phyloP scores from a whole-genome alignment of 92 coral and sea anemone genomes.

The Desmophyllum pertusum region DNA sequence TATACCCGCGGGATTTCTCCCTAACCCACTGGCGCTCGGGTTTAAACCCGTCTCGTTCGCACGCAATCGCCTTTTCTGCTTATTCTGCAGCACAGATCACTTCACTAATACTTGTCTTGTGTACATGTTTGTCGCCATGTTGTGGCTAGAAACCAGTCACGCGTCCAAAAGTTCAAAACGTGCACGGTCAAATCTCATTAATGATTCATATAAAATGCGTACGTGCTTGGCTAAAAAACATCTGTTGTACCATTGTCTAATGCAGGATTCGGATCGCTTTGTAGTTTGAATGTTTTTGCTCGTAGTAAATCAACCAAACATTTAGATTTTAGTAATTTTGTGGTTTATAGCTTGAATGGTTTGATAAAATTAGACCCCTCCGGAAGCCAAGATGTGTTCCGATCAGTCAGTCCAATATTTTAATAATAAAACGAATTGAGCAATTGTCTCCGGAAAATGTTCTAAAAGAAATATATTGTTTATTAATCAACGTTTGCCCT shows the following conservation, averaged over 20 bases:
- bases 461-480: not conserved
- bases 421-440: not conserved
- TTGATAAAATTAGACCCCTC: not conserved
- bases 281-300: not conserved
- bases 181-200: not conserved
- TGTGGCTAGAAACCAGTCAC: not conserved
- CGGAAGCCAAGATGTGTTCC: not conserved
- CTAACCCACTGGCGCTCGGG: too few relatives aligned
- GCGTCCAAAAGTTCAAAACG: not conserved
- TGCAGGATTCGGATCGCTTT: not conserved
- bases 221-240: conserved; percentile 3
- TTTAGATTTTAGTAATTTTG: not conserved
- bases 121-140: too few relatives aligned
- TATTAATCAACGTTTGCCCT: not conserved
- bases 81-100: too few relatives aligned
- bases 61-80: too few relatives aligned
- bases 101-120: too few relatives aligned
- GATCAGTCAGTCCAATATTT: not conserved
- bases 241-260: not conserved
- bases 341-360: not conserved
- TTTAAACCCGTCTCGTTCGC: too few relatives aligned
- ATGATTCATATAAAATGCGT: not conserved
- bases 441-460: not conserved
- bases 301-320: not conserved
- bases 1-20: too few relatives aligned